A percentile compares a stretch with the other conserved stretches of the same genome.
Conservation (phyloP, 1,140 invertebrate species). For the Platyscapa corneri region DNA sequence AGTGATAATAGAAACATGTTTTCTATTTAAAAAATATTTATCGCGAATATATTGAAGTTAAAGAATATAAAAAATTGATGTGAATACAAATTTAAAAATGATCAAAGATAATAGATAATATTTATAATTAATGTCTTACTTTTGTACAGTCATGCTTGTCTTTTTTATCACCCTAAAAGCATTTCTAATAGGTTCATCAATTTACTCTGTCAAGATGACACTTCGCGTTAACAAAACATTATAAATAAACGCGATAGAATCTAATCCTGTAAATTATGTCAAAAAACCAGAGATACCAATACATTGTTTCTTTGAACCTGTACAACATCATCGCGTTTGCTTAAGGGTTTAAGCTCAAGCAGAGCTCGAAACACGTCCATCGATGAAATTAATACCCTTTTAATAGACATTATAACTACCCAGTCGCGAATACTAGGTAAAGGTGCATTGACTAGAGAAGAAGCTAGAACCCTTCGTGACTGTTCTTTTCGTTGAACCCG, state of each 20-base stretch:
- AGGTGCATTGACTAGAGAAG: background rate
- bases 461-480: slow-evolving; percentile 44
- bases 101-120: background rate
- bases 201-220: background rate
- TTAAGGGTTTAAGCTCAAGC: slow-evolving; percentile 19
- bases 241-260: slow-evolving; percentile 22
- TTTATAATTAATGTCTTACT: background rate
- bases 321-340: slow-evolving; percentile 18
- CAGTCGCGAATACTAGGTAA: background rate
- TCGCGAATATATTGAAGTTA: too few species aligned
- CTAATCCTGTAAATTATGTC: slow-evolving; percentile 14
- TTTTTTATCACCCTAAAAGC: background rate
- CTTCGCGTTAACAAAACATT: background rate
- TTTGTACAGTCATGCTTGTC: too few species aligned
- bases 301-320: slow-evolving; percentile 17
- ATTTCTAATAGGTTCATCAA: slow-evolving; percentile 10
- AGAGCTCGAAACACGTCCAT: background rate
- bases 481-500: slow-evolving; percentile 53
- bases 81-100: too few species aligned
- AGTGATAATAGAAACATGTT: too few species aligned
- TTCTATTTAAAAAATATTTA: too few species aligned
- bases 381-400: slow-evolving; percentile 42
- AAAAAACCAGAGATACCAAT: background rate
- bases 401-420: slow-evolving; percentile 46
- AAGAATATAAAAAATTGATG: too few species aligned